A percentile compares a stretch with the other conserved stretches of the same genome.
Evolutionary conservation across 2,888 invertebrate genomes (phyloP).

Genomic region (Rosalia funebris): DNA sequence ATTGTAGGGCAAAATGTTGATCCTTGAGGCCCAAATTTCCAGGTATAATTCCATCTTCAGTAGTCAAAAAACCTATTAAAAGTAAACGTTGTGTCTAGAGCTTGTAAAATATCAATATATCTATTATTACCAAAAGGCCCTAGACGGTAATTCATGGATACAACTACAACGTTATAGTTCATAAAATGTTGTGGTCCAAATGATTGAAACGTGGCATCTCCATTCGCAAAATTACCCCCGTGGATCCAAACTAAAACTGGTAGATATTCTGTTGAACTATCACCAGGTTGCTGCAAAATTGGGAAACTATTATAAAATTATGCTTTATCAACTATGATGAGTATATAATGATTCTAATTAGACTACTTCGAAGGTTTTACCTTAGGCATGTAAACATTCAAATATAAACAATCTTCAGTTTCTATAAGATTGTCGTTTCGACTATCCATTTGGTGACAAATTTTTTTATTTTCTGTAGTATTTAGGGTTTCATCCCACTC

Average conservation of each 20-base stretch:
- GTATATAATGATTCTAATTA: too few species aligned
- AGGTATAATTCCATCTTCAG: slow-evolving; percentile 45
- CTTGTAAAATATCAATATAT: too few species aligned
- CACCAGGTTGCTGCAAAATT: slow-evolving; percentile 21
- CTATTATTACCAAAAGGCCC: slow-evolving; percentile 42
- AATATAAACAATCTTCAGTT: slow-evolving; percentile 33
- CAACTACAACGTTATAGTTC: slow-evolving; percentile 39
- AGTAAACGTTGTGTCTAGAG: too few species aligned
- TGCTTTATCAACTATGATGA: too few species aligned
- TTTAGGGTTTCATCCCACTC: slow-evolving; percentile 40
- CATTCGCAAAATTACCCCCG: slow-evolving; percentile 44
- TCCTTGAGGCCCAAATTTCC: slow-evolving; percentile 52
- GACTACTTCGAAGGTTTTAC: too few species aligned
- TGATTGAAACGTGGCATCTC: slow-evolving; percentile 29
- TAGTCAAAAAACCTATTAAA: slow-evolving; percentile 50
- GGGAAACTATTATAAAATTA: too few species aligned
- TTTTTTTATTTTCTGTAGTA: slow-evolving; percentile 37
- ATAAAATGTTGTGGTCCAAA: slow-evolving; percentile 42
- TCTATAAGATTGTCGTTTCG: neutral
- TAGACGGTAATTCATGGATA: slow-evolving; percentile 42
- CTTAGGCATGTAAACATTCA: slow-evolving; percentile 37
- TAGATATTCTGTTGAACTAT: slow-evolving; percentile 1
- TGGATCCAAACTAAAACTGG: slow-evolving; percentile 50
- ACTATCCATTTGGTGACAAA: slow-evolving; percentile 28
- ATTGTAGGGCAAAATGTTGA: slow-evolving; percentile 46